Conservation (phyloP, 2,797 vertebrate species). For the Pangasius djambal region DNA sequence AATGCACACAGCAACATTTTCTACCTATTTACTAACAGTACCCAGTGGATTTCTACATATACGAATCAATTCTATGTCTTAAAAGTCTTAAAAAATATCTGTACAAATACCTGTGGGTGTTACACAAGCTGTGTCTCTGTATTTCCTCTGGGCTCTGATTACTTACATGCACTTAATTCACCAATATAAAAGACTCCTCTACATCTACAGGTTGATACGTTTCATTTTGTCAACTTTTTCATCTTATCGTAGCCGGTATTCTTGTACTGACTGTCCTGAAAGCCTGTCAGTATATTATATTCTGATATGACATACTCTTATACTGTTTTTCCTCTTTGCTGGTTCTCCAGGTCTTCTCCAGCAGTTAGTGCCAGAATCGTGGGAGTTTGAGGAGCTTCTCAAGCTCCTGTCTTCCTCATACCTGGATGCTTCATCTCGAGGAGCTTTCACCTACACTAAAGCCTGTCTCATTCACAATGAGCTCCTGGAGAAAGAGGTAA, state of each 20-base stretch:
- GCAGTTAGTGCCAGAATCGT: conserved; percentile 80
- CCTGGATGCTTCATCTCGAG: conserved; percentile 82
- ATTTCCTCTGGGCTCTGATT: background rate
- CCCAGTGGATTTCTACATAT: background rate
- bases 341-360: conserved; percentile 86
- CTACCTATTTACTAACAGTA: background rate
- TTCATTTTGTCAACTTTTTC: background rate
- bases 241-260: background rate
- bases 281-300: background rate
- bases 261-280: background rate
- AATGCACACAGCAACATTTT: background rate
- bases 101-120: background rate
- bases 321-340: background rate
- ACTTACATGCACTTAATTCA: background rate
- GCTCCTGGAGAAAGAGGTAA: conserved; percentile 93
- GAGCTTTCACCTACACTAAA: conserved; percentile 86
- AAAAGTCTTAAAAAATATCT: background rate
- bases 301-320: background rate
- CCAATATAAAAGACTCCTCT: background rate
- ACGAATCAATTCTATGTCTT: background rate
- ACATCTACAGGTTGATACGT: background rate
- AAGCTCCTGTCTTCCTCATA: conserved; percentile 89
- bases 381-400: conserved; percentile 92
- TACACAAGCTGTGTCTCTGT: background rate
- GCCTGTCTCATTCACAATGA: conserved; percentile 93